Evolutionary conservation across 1,140 invertebrate genomes (phyloP), one percentile per base, ranked within the genome.

Genomic region (Saccostrea cuccullata): DNA sequence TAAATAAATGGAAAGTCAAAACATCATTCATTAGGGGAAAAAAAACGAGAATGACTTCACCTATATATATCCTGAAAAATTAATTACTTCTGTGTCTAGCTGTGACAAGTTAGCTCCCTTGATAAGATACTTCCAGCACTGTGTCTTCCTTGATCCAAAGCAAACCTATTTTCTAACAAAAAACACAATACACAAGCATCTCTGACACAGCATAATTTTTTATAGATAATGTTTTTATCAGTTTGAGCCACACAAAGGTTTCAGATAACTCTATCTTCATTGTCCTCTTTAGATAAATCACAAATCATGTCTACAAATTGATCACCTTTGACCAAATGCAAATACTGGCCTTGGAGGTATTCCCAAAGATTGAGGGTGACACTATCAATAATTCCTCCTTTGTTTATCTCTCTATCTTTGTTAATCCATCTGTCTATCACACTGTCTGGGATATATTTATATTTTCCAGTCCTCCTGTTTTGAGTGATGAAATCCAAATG

Each of bases 361-460:
- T 77, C 70, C 70, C 58, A 26, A 77, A 36, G 30, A 36, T 17
- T 77, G 2, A 26, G 9, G 12, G 30, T 77, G 70, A 77, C 70
- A 77, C 26, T 77, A 40, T 77, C 70, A 77, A 77, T 77, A 77
- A 77, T 77, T 77, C 70, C 70, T 64, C 17, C 5, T 64, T 64
- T n/a, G n/a, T 64, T 64, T 64, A 64, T 64, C 58, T 30, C 70
- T 30, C 6, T 77, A 36, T 77, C 15, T 77, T 26, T 77, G 70
- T 36, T 77, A 77, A 36, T 77, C 70, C 26, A 77, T 77, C 67
- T 73, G 26, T 73, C 70, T 77, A 77, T 77, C 70, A 26, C 26
- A 0, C 70, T 36, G 70, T 77, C 23, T 13, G 11, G 15, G 15
- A 36, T 36, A 36, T 36, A 36, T 77, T 2, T n/a, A 20, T 67